Conservation (phyloP, 2,113 vertebrate species). For the Alethe diademata region DNA sequence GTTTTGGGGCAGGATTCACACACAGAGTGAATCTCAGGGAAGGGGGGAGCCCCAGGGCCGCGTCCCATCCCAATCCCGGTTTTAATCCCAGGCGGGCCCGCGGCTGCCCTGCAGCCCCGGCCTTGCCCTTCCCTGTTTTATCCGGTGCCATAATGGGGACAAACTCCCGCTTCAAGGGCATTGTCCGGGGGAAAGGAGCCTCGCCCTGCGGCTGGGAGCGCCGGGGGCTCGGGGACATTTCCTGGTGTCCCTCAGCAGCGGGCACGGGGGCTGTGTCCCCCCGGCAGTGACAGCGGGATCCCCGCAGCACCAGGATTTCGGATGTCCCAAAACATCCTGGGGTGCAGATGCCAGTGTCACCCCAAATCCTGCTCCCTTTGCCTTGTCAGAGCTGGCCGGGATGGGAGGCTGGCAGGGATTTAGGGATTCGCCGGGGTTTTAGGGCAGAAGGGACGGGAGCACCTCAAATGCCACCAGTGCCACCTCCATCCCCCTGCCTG, state of each 20-base stretch:
- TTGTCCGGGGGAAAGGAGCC: slow-evolving; percentile 11
- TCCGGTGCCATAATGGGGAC: not conserved
- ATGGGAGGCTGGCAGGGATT: not conserved
- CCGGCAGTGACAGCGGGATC: not conserved
- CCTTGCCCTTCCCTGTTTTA: not conserved
- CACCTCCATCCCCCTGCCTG: not conserved
- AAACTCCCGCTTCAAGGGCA: not conserved
- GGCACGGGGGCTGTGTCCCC: not conserved
- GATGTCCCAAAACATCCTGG: not conserved
- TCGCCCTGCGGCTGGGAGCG: slow-evolving; percentile 1
- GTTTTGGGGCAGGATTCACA: not conserved
- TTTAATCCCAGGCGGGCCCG: not conserved
- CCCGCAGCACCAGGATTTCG: too few species aligned
- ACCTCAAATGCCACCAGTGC: not conserved
- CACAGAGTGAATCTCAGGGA: too few species aligned
- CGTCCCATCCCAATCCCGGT: not conserved
- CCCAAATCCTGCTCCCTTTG: not conserved
- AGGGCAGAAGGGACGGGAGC: not conserved
- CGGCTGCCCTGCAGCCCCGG: not conserved
- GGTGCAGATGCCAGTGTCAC: not conserved
- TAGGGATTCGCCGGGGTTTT: not conserved
- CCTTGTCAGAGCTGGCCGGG: not conserved
- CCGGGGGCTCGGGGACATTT: not conserved
- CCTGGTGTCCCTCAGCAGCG: not conserved
- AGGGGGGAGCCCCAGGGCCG: not conserved